A percentile compares a stretch with the other conserved stretches of the same genome.
These are phyloP conservation scores for Drosophila emarginata DNA, from an alignment of 2,888 invertebrate genomes.

Conservation along the genomic window DNA sequence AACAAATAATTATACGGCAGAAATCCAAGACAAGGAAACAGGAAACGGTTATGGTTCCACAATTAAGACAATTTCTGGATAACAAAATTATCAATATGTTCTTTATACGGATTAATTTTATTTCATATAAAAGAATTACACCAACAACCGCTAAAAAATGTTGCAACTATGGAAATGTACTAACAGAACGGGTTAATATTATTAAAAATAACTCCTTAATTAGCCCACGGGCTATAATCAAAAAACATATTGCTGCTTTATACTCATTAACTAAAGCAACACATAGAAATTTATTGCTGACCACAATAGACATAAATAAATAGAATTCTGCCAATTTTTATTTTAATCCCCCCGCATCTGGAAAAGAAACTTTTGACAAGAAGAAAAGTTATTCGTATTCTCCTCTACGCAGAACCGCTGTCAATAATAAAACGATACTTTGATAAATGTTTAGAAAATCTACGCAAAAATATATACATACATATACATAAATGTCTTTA, in stretches of 20 bases:
- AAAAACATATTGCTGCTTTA: conserved; percentile 13
- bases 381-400: conserved; percentile 36
- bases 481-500: neutral
- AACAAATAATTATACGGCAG: no score
- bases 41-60: no score
- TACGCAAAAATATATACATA: conserved; percentile 47
- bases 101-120: no score
- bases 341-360: conserved; percentile 53
- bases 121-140: no score
- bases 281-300: conserved; percentile 56
- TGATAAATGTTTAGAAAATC: conserved; percentile 73
- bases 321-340: conserved; percentile 57
- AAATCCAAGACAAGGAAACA: no score
- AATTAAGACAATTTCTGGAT: no score
- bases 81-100: no score
- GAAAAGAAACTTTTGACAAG: conserved; percentile 23
- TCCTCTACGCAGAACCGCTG: conserved; percentile 46
- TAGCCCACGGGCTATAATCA: neutral
- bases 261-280: conserved; percentile 54
- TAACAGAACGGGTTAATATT: no score
- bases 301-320: conserved; percentile 50
- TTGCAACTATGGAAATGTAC: no score
- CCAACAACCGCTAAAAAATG: no score
- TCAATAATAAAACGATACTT: conserved; percentile 73
- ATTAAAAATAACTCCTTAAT: neutral